Conservation (phyloP, 2,888 invertebrate genomes). For the Euclidia mi region DNA sequence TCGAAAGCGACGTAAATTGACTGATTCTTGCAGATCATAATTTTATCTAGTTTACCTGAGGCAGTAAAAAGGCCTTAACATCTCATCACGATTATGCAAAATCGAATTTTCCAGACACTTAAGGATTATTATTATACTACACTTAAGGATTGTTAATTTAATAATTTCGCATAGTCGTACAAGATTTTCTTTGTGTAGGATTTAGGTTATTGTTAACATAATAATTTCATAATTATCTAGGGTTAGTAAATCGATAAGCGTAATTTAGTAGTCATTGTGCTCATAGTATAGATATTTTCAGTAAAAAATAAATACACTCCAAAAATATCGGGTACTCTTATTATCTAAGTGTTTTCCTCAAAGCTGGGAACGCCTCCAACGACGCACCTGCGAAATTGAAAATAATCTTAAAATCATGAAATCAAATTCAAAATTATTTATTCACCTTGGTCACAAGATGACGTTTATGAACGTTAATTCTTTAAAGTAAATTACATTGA, state of each 20-base stretch:
- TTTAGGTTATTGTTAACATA: slow-evolving; percentile 33
- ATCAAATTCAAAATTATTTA: background rate
- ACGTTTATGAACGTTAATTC: too few species aligned
- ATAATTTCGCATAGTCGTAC: slow-evolving; percentile 21
- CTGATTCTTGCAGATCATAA: too few species aligned
- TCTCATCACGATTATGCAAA: slow-evolving; percentile 24
- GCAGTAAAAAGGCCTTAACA: slow-evolving; percentile 45
- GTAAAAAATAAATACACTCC: slow-evolving; percentile 81
- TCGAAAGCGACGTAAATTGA: too few species aligned
- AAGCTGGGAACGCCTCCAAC: slow-evolving; percentile 78
- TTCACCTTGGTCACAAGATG: too few species aligned
- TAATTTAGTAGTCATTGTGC: slow-evolving; percentile 78
- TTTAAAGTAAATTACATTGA: too few species aligned
- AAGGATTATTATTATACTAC: too few species aligned
- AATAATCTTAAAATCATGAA: background rate
- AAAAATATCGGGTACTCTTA: slow-evolving; percentile 82
- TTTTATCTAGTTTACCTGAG: slow-evolving; percentile 32
- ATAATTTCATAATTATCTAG: slow-evolving; percentile 52
- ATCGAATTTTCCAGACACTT: background rate
- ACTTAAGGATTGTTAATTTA: background rate
- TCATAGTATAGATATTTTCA: slow-evolving; percentile 71
- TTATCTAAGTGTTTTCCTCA: slow-evolving; percentile 57
- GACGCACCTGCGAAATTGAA: slow-evolving; percentile 74
- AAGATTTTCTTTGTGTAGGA: slow-evolving; percentile 20
- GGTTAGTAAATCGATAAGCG: slow-evolving; percentile 84